Conservation (phyloP, 1,140 invertebrate genomes). For the Tachypleus tridentatus region DNA sequence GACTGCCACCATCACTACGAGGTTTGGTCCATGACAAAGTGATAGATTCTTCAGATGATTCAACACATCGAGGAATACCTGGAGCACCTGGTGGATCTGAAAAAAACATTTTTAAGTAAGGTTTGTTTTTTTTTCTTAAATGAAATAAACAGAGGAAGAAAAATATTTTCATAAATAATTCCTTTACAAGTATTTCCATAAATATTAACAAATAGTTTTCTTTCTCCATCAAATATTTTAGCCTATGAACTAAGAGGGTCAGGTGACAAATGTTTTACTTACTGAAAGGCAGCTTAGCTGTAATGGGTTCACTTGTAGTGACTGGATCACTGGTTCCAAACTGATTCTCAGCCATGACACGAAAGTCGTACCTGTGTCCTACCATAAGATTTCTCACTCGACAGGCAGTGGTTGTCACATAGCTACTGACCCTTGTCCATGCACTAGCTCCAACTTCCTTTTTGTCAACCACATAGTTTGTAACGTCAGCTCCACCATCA, state of each 20-base stretch:
- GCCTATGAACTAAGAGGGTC: not conserved
- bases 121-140: too few relatives aligned
- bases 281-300: constrained; percentile 86
- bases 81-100: constrained; percentile 78
- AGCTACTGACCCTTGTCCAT: constrained; percentile 84
- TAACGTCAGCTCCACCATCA: constrained; percentile 87
- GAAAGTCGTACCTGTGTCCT: constrained; percentile 89
- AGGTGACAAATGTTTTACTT: constrained; percentile 1
- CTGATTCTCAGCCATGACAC: constrained; percentile 94
- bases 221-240: not conserved
- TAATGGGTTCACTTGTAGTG: constrained; percentile 71
- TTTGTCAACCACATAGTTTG: constrained; percentile 95
- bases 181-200: too few relatives aligned
- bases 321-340: constrained; percentile 90
- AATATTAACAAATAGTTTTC: too few relatives aligned
- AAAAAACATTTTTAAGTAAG: not conserved
- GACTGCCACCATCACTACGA: constrained; percentile 81
- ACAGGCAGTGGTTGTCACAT: constrained; percentile 72
- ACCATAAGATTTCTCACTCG: constrained; percentile 83
- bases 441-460: constrained; percentile 60
- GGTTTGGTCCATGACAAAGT: constrained; percentile 89
- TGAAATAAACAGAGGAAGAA: too few relatives aligned
- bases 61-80: constrained; percentile 69
- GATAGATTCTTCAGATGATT: constrained; percentile 88
- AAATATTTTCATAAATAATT: too few relatives aligned